Evolutionary conservation across 2,888 invertebrate genomes (phyloP).

Genomic region (Podotricha telesiphe): DNA sequence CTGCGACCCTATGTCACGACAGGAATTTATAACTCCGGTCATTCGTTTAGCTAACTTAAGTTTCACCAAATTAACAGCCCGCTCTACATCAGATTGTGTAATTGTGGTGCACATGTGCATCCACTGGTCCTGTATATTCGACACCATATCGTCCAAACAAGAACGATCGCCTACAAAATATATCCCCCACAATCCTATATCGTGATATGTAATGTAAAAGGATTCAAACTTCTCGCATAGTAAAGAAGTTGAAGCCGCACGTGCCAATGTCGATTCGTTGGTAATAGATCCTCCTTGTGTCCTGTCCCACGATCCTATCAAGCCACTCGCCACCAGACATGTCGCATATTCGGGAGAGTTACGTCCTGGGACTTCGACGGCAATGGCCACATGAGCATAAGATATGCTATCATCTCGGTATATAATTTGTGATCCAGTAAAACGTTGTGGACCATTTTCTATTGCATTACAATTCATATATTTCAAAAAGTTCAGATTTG

Average conservation of each 20-base stretch:
- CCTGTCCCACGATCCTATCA: constrained; percentile 71
- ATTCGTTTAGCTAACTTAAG: constrained; percentile 56
- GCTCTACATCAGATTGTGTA: constrained; percentile 55
- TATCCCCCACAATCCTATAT: constrained; percentile 77
- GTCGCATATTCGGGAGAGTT: constrained; percentile 59
- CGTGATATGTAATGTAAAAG: constrained; percentile 71
- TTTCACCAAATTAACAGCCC: constrained; percentile 62
- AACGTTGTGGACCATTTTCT: constrained; percentile 50
- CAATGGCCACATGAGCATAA: constrained; percentile 70
- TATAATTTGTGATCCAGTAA: constrained; percentile 55
- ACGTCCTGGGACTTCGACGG: constrained; percentile 73
- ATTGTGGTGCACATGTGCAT: constrained; percentile 63
- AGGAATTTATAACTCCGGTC: constrained; percentile 57
- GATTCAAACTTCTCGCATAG: constrained; percentile 69
- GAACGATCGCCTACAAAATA: constrained; percentile 64
- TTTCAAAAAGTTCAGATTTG: constrained; percentile 16
- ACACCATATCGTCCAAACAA: constrained; percentile 65
- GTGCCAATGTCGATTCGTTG: constrained; percentile 59
- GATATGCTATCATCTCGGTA: constrained; percentile 72
- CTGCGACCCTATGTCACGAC: constrained; percentile 65
- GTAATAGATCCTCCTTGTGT: constrained; percentile 57
- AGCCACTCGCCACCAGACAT: constrained; percentile 61
- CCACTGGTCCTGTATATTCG: constrained; percentile 65
- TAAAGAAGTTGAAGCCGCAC: constrained; percentile 54
- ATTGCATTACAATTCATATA: constrained; percentile 34